These are phyloP conservation scores for Trichacis sp. DNA, from an alignment of 2,888 invertebrate species.

Conservation along the genomic window DNA sequence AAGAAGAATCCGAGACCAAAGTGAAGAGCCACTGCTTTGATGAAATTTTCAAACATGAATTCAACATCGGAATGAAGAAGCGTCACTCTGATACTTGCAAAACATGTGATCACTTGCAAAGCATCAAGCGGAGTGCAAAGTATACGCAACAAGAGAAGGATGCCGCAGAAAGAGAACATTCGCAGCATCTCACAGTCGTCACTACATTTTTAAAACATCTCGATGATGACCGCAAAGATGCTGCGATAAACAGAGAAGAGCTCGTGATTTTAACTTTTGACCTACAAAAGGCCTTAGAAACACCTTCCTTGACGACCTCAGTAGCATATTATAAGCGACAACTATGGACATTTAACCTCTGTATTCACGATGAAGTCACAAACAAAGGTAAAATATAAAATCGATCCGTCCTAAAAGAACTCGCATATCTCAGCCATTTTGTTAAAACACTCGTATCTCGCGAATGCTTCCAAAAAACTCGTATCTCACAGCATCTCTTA, in stretches of 20 bases:
- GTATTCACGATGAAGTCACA: constrained; percentile 12
- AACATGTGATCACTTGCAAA: constrained; percentile 11
- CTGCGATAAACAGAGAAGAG: not conserved
- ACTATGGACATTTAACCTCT: constrained; percentile 19
- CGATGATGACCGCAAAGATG: no score
- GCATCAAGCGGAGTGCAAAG: not conserved
- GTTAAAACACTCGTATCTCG: no score
- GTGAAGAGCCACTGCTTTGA: not conserved
- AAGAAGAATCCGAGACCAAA: no score
- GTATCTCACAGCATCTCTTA: no score
- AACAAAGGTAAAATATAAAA: constrained; percentile 20
- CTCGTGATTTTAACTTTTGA: constrained; percentile 15
- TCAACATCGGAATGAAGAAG: constrained; percentile 20
- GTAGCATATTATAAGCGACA: constrained; percentile 18
- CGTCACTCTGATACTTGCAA: constrained; percentile 26
- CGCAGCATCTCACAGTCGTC: no score
- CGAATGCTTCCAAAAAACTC: no score
- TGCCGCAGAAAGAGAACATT: no score
- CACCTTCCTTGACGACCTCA: constrained; percentile 8
- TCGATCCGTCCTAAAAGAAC: no score
- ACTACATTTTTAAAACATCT: no score
- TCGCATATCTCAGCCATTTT: no score
- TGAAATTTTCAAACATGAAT: constrained; percentile 24
- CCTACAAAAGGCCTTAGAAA: constrained; percentile 15
- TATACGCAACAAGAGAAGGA: no score